phyloP scores from a whole-genome alignment of 2,113 vertebrate species.

The Physeter macrocephalus region DNA sequence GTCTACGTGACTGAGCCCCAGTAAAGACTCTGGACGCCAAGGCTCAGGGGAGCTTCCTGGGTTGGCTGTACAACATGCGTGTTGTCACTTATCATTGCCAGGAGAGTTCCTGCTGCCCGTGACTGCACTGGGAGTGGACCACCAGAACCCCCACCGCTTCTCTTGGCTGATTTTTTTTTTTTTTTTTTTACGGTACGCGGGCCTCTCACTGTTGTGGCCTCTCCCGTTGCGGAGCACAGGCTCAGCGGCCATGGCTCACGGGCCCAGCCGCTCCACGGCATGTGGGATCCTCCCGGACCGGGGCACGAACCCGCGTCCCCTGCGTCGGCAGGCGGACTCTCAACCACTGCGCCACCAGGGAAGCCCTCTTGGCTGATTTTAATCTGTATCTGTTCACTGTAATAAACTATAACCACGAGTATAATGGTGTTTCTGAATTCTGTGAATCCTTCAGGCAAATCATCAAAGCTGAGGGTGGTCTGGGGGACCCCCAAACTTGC shows the following conservation, averaged over 20 bases:
- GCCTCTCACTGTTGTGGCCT: too few relatives aligned
- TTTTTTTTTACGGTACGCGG: too few relatives aligned
- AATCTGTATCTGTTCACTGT: background rate
- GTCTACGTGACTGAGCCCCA: background rate
- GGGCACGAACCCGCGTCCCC: too few relatives aligned
- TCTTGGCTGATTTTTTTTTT: background rate
- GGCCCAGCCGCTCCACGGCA: too few relatives aligned
- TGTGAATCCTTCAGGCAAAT: background rate
- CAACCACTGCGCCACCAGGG: too few relatives aligned
- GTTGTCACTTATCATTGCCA: fast-evolving
- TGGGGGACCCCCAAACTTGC: background rate
- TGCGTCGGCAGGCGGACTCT: too few relatives aligned
- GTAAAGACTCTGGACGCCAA: background rate
- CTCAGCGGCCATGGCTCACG: too few relatives aligned
- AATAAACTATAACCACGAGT: fast-evolving
- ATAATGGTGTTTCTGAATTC: background rate
- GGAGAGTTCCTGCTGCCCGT: fast-evolving
- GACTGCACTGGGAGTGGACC: background rate
- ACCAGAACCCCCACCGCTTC: background rate
- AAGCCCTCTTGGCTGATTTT: background rate
- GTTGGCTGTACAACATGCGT: fast-evolving
- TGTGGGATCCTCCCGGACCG: too few relatives aligned
- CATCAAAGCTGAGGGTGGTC: background rate
- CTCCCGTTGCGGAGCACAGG: too few relatives aligned
- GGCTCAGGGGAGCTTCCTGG: background rate